phyloP scores from a whole-genome alignment of 1,140 invertebrate species.

The Coelopa frigida region DNA sequence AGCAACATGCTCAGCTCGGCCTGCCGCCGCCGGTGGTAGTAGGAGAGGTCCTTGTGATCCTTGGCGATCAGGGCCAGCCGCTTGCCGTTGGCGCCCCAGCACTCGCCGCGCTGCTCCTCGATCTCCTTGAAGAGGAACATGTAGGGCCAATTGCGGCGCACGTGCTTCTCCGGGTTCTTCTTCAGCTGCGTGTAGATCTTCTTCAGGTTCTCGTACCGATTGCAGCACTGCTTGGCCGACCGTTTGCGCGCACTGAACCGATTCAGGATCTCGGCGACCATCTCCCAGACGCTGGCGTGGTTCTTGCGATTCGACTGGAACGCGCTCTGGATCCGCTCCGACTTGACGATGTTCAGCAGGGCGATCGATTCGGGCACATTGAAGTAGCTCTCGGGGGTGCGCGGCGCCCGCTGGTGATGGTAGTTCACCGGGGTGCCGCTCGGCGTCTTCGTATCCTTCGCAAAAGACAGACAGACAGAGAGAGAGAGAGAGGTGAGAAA shows the following conservation, averaged over 20 bases:
- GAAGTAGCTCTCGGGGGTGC: slow-evolving; percentile 41
- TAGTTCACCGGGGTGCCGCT: slow-evolving; percentile 29
- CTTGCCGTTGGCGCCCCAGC: slow-evolving; percentile 42
- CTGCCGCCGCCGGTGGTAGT: slow-evolving; percentile 36
- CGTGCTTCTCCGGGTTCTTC: slow-evolving; percentile 41
- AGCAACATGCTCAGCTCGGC: slow-evolving; percentile 30
- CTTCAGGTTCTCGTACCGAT: slow-evolving; percentile 42
- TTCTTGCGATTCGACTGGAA: slow-evolving; percentile 43
- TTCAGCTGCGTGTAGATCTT: slow-evolving; percentile 43
- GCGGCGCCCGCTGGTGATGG: slow-evolving; percentile 40
- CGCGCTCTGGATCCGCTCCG: slow-evolving; percentile 41
- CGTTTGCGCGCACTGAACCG: slow-evolving; percentile 36
- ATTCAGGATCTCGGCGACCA: slow-evolving; percentile 42
- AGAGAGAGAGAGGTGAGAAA: neutral
- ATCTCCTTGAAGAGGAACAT: slow-evolving; percentile 44
- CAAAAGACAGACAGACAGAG: neutral
- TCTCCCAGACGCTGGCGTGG: slow-evolving; percentile 42
- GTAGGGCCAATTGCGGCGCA: slow-evolving; percentile 41
- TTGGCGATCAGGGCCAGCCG: slow-evolving; percentile 32
- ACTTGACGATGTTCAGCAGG: slow-evolving; percentile 40
- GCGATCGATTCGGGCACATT: slow-evolving; percentile 42
- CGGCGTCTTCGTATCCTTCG: slow-evolving; percentile 32
- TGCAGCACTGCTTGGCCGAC: slow-evolving; percentile 41
- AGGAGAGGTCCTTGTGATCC: slow-evolving; percentile 39
- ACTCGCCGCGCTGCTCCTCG: slow-evolving; percentile 41